Percentiles rank a stretch among this genome's conserved stretches.
Conservation (phyloP, 2,113 vertebrate species). For the Saguinus imperator region DNA sequence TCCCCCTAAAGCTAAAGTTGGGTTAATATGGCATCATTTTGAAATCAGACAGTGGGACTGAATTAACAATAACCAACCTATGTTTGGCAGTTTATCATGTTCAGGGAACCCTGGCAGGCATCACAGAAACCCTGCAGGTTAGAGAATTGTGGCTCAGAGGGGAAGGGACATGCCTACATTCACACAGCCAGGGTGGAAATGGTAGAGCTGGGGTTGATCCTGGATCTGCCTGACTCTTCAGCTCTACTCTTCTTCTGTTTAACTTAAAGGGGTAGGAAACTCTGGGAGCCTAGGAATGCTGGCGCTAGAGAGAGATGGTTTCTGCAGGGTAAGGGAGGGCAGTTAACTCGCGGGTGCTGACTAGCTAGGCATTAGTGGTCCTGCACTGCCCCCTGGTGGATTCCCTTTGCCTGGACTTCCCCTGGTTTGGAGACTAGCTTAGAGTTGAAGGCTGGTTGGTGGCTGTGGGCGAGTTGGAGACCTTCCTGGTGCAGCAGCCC, state of each 20-base stretch:
- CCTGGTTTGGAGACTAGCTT: neutral
- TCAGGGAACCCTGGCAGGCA: neutral
- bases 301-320: neutral
- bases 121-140: too few species aligned
- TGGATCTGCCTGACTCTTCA: neutral
- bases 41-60: neutral
- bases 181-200: neutral
- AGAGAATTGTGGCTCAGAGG: neutral
- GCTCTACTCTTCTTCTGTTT: neutral
- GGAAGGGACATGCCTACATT: neutral
- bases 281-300: neutral
- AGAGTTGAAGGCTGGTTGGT: neutral
- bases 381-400: conserved; percentile 73
- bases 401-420: neutral
- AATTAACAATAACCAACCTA: neutral
- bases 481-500: too few species aligned
- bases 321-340: neutral
- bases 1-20: neutral
- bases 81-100: neutral
- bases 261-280: neutral
- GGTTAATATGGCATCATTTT: neutral
- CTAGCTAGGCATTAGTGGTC: neutral
- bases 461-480: neutral
- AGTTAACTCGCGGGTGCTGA: fast-evolving
- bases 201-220: neutral